Base-by-base conservation (phyloP, 2,888 invertebrate genomes). In the Volucella inflata region DNA sequence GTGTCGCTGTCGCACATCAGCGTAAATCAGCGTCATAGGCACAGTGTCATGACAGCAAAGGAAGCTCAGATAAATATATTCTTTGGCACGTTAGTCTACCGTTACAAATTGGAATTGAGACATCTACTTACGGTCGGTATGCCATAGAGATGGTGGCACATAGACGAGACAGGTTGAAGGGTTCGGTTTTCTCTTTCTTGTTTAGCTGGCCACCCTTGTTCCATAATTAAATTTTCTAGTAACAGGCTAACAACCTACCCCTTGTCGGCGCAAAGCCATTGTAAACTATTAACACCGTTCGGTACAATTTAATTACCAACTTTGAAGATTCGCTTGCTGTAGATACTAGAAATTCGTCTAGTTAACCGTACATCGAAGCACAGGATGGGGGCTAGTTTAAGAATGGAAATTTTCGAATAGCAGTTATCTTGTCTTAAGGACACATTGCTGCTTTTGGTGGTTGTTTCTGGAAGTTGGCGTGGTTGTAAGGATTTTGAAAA, bases 91-190 rank as follows among this genome's bases (percentile, higher is more conserved):
- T 85, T 72, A 81, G 81, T 85, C 81, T 85, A 81, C 76, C 85
- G 81, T 85, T 81, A 85, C 85, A 85, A 85, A 85, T 85, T 85
- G 85, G 76, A 80, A 85, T 81, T 85, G 85, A 85, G 85, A 81
- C 81, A 46, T 85, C 81, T 85, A 77, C 76, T 85, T 67, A 62
- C 76, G 76, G 21, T 21, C 3, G 4, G 21, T 21, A 21, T 21
- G 21, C 21, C 21, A 76, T 60, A 60, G 79, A 65, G 59, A 10
- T n/a, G 64, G 42, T 44, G 59, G 50, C 64, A 17, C 38, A 21
- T 21, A 21, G 21, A 2, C 21, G 21, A 21, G 21, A 21, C 21
- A 21, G 21, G 21, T 21, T 21, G 21, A 21, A 21, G 21, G 21
- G 21, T 21, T 21, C 3, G 21, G 21, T 21, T 21, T 21, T 21